phyloP scores from a whole-genome alignment of 2,113 vertebrate genomes.

The Carlito syrichta region DNA sequence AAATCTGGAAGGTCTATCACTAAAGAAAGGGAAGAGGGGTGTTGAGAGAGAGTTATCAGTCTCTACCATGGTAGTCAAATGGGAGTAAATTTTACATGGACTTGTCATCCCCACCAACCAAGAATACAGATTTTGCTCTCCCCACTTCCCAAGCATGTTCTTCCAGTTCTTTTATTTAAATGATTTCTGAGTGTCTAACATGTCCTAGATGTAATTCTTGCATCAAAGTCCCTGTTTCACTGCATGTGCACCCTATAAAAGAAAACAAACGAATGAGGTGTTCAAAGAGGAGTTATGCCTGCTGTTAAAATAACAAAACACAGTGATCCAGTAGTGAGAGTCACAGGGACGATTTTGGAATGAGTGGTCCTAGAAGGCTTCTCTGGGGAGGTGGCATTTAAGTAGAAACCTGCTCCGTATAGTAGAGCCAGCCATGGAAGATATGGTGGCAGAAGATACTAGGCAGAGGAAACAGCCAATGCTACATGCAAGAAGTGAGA shows the following conservation, averaged over 20 bases:
- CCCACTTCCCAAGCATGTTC: background rate
- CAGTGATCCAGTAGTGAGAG: too few species aligned
- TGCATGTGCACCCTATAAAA: background rate
- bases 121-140: background rate
- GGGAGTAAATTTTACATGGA: background rate
- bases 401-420: background rate
- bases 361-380: background rate
- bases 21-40: background rate
- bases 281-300: background rate
- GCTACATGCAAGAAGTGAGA: background rate
- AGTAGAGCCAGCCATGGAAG: background rate
- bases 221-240: background rate
- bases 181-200: background rate
- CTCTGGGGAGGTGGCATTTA: background rate
- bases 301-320: background rate
- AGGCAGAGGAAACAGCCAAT: background rate
- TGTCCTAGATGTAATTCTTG: background rate
- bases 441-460: background rate
- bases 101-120: background rate
- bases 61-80: background rate
- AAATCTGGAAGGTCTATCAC: background rate
- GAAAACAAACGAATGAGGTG: background rate
- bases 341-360: background rate
- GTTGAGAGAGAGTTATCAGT: background rate
- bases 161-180: background rate